These are phyloP conservation scores for Chelon labrosus DNA, from an alignment of 2,797 vertebrate species.

Conservation along the genomic window DNA sequence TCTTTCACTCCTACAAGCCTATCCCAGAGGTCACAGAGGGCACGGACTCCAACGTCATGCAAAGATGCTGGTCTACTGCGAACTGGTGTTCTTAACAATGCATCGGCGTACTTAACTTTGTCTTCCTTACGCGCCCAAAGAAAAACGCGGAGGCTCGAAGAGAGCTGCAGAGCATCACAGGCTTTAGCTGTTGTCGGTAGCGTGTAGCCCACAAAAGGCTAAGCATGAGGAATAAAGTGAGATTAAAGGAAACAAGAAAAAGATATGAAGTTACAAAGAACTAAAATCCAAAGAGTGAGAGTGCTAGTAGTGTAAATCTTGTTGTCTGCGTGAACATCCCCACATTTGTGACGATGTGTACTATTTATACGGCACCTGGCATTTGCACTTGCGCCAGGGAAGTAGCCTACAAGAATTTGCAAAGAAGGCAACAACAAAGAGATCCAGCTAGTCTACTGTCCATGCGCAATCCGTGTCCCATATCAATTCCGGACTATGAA, in stretches of 20 bases:
- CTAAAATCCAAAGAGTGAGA: too few relatives aligned
- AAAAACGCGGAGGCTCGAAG: not conserved
- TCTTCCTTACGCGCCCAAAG: not conserved
- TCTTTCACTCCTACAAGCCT: conserved; percentile 31
- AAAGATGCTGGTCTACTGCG: not conserved
- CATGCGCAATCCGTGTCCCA: too few relatives aligned
- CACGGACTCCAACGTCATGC: conserved; percentile 2
- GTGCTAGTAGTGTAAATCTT: too few relatives aligned
- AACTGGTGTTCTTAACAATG: conserved; percentile 5
- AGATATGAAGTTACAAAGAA: too few relatives aligned
- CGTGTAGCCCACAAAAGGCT: not conserved
- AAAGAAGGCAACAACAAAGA: too few relatives aligned
- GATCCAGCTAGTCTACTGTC: too few relatives aligned
- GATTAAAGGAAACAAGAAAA: not conserved
- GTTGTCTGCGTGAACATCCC: too few relatives aligned
- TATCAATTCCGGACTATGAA: too few relatives aligned
- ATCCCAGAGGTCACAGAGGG: conserved; percentile 16
- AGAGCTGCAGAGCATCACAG: not conserved
- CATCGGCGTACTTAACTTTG: not conserved
- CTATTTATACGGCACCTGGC: too few relatives aligned
- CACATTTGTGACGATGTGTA: too few relatives aligned
- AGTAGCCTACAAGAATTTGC: too few relatives aligned
- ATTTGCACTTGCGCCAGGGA: too few relatives aligned
- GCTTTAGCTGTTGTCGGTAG: not conserved
- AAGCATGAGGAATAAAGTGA: not conserved